phyloP scores from a whole-genome alignment of 2,113 vertebrate species.

The Anolis carolinensis region DNA sequence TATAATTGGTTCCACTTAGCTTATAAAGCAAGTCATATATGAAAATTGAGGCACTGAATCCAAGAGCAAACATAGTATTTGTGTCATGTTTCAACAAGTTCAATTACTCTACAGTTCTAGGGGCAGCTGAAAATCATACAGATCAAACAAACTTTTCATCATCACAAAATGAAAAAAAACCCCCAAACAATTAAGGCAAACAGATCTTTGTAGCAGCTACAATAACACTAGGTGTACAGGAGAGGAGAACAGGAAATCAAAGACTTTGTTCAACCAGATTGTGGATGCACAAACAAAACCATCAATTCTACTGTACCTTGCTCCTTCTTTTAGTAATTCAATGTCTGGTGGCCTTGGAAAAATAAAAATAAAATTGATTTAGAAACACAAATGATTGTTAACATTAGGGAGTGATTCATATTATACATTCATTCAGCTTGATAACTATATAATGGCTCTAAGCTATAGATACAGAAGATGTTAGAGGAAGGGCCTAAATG shows the following conservation, averaged over 20 bases:
- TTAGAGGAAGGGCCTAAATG: too few relatives aligned
- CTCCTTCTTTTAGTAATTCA: constrained; percentile 84
- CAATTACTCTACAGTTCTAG: constrained; percentile 76
- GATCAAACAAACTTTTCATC: constrained; percentile 71
- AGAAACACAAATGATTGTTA: constrained; percentile 28
- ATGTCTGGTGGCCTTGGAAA: constrained; percentile 81
- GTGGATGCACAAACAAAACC: constrained; percentile 22
- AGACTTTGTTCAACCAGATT: constrained; percentile 57
- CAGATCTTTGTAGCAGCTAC: constrained; percentile 51
- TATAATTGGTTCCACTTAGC: constrained; percentile 71
- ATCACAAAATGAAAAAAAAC: constrained; percentile 64
- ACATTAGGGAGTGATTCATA: not conserved
- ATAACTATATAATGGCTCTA: not conserved
- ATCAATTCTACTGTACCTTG: constrained; percentile 76
- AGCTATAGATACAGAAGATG: not conserved
- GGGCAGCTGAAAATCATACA: constrained; percentile 81
- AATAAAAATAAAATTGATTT: constrained; percentile 45
- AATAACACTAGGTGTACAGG: constrained; percentile 51
- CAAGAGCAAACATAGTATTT: constrained; percentile 73
- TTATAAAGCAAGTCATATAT: constrained; percentile 56
- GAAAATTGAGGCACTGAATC: constrained; percentile 44
- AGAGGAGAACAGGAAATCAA: constrained; percentile 57
- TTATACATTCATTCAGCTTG: not conserved
- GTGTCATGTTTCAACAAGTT: constrained; percentile 85
- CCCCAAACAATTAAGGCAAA: constrained; percentile 58